Evolutionary conservation across 1,140 invertebrate genomes (phyloP).

Genomic region (Leguminivora glycinivorella): DNA sequence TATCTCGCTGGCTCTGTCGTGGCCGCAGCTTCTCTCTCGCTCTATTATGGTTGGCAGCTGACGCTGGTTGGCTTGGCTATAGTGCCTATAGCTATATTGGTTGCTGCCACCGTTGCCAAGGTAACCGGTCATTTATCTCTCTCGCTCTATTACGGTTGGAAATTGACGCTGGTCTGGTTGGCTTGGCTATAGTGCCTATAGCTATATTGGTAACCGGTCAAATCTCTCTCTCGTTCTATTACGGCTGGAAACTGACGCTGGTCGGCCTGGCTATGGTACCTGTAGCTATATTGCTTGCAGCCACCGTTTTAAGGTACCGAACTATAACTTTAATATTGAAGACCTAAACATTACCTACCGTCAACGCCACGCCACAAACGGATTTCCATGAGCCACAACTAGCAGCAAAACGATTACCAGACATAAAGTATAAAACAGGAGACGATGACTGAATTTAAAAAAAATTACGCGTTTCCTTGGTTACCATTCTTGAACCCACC

Average conservation of each 20-base stretch:
- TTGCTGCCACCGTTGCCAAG: constrained; percentile 65
- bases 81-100: constrained; percentile 58
- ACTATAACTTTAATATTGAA: too few relatives aligned
- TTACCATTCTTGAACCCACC: too few relatives aligned
- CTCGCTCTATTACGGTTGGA: constrained; percentile 88
- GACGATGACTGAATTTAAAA: too few relatives aligned
- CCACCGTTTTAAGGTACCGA: constrained; percentile 65
- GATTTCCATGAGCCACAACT: too few relatives aligned
- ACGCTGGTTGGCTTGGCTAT: constrained; percentile 84
- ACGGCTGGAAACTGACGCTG: constrained; percentile 90
- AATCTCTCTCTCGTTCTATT: constrained; percentile 86
- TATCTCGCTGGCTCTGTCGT: constrained; percentile 85
- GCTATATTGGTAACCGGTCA: constrained; percentile 66
- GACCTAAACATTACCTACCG: too few relatives aligned
- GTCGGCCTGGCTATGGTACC: constrained; percentile 80
- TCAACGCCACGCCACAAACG: too few relatives aligned
- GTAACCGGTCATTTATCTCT: too few relatives aligned
- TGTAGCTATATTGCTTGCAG: constrained; percentile 55
- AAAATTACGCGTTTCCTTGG: too few relatives aligned
- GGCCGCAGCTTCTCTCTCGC: constrained; percentile 83
- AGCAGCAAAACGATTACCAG: too few relatives aligned
- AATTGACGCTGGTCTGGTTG: constrained; percentile 87
- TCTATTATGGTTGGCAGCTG: constrained; percentile 89
- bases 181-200: constrained; percentile 72
- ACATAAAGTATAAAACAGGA: too few relatives aligned